Conservation (phyloP, 2,888 invertebrate genomes). For the Acrobasis suavella region DNA sequence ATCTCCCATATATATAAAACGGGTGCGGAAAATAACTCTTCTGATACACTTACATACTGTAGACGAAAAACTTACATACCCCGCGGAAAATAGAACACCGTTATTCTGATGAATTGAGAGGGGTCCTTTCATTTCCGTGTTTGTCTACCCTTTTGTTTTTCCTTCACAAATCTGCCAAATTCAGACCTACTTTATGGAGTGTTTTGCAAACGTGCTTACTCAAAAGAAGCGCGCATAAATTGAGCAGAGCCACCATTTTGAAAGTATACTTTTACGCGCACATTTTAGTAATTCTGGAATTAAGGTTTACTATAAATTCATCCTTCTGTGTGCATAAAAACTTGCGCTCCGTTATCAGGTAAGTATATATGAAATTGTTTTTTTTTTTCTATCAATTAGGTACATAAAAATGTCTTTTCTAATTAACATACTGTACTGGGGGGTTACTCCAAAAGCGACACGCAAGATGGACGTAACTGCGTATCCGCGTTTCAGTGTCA, state of each 20-base stretch:
- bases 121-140: constrained; percentile 5
- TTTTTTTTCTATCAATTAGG: no score
- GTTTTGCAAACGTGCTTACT: background rate
- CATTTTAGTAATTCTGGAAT: no score
- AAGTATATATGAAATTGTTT: no score
- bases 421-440: no score
- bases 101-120: constrained; percentile 8
- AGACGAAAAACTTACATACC: background rate
- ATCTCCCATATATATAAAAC: background rate
- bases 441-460: no score
- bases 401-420: no score
- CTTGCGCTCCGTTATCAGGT: no score
- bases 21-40: no score
- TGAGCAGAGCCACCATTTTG: background rate
- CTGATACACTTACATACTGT: background rate
- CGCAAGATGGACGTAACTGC: no score
- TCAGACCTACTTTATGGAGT: constrained; percentile 1
- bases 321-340: no score
- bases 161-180: constrained; percentile 11
- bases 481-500: no score
- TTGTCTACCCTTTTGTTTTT: constrained; percentile 14
- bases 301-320: no score
- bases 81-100: background rate
- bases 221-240: constrained; percentile 6
- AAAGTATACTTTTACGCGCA: background rate